These are phyloP conservation scores for Microplitis deprimator DNA, from an alignment of 2,888 invertebrate genomes.

Conservation along the genomic window DNA sequence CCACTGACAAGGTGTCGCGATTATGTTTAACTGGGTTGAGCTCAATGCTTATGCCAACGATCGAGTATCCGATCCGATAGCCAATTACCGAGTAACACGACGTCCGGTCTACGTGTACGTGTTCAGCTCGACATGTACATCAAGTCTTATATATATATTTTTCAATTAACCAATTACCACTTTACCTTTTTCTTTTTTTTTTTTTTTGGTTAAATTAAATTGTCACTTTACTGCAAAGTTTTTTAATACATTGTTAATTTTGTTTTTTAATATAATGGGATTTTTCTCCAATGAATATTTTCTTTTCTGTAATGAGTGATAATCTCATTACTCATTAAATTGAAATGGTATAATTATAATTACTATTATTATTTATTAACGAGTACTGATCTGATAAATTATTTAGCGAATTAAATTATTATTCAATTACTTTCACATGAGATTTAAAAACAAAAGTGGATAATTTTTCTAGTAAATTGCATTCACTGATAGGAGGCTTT, in stretches of 20 bases:
- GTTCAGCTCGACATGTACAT: conserved; percentile 36
- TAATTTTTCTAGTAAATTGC: no score
- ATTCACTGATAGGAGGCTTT: no score
- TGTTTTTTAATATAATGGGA: background rate
- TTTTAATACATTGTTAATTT: background rate
- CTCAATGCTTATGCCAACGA: conserved; percentile 50
- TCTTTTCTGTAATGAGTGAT: no score
- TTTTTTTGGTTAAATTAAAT: background rate
- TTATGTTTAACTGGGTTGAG: conserved; percentile 57
- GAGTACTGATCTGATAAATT: no score
- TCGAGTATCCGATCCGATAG: conserved; percentile 62
- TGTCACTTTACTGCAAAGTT: background rate
- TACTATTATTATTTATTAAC: no score
- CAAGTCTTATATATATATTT: conserved; percentile 18
- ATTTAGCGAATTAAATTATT: no score
- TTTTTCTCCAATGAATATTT: no score
- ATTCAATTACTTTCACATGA: background rate
- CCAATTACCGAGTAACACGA: conserved; percentile 64
- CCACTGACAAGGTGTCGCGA: conserved; percentile 62
- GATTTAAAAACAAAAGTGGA: background rate
- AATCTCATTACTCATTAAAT: no score
- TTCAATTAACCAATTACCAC: conserved; percentile 9
- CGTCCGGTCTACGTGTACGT: conserved; percentile 55
- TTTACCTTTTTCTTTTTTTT: background rate
- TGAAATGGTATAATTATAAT: no score